phyloP scores from a whole-genome alignment of 2,113 vertebrate genomes.

The Upupa epops region DNA sequence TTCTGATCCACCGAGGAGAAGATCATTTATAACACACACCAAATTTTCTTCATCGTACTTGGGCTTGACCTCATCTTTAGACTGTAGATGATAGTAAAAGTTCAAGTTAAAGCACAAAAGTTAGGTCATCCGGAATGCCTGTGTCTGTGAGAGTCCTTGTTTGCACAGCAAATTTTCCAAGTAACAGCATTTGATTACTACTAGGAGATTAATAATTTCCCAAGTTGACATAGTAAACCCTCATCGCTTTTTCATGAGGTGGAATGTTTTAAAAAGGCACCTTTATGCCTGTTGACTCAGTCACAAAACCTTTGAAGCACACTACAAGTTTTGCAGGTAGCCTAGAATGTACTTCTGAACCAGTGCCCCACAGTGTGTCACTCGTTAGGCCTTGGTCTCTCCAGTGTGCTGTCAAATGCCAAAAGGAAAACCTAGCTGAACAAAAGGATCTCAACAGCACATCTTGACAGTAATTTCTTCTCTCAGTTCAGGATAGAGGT shows the following conservation, averaged over 20 bases:
- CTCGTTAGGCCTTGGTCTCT: not conserved
- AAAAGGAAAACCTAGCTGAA: not conserved
- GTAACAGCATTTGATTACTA: not conserved
- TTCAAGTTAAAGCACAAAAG: not conserved
- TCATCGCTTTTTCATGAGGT: not conserved
- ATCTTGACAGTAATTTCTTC: not conserved
- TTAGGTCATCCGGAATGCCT: not conserved
- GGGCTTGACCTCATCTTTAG: not conserved
- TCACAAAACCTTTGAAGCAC: not conserved
- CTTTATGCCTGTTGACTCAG: not conserved
- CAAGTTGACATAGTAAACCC: not conserved
- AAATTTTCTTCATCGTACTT: constrained; percentile 75
- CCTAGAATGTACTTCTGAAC: not conserved
- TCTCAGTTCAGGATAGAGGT: not conserved
- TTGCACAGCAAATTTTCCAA: not conserved
- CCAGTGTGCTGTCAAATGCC: not conserved
- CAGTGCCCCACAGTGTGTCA: not conserved
- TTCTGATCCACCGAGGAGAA: constrained; percentile 77
- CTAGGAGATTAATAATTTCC: not conserved
- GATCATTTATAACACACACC: constrained; percentile 61
- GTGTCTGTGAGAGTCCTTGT: not conserved
- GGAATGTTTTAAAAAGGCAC: not conserved
- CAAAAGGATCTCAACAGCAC: not conserved
- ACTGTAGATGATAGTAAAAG: constrained; percentile 41
- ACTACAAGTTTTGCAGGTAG: not conserved